Percentiles rank a stretch among this genome's conserved stretches.
Evolutionary conservation across 2,797 vertebrate species (phyloP).

Genomic region (Nannoperca australis): DNA sequence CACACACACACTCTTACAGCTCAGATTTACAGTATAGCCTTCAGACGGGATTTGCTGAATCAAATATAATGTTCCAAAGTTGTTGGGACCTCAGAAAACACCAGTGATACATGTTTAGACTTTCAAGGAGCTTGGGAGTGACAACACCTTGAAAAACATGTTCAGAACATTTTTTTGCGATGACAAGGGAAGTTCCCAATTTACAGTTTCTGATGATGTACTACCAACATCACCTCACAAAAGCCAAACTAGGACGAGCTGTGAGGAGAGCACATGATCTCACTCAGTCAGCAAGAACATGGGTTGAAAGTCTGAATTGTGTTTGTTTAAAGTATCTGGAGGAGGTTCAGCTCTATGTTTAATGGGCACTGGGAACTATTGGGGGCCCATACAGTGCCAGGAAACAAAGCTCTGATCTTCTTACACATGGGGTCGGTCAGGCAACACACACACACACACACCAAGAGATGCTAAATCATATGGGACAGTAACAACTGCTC

Average conservation of each 20-base stretch:
- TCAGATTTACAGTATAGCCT: conserved; percentile 56
- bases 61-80: conserved; percentile 61
- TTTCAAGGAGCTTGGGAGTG: conserved; percentile 18
- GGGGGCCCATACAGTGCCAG: conserved; percentile 10
- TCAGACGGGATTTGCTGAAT: conserved; percentile 34
- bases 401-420: conserved; percentile 42
- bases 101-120: conserved; percentile 12
- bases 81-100: conserved; percentile 41
- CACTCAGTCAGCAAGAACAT: conserved; percentile 20
- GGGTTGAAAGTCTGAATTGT: conserved; percentile 25
- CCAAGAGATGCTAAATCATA: conserved; percentile 31
- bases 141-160: conserved; percentile 5
- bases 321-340: conserved; percentile 26
- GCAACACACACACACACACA: background rate
- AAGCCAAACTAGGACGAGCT: conserved; percentile 21
- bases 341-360: conserved; percentile 33
- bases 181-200: background rate
- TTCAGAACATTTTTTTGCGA: background rate
- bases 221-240: conserved; percentile 7
- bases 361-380: conserved; percentile 26
- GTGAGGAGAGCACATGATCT: conserved; percentile 15
- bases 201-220: conserved; percentile 15
- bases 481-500: conserved; percentile 40
- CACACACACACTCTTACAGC: conserved; percentile 17
- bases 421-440: conserved; percentile 10